Conservation (phyloP, 2,888 invertebrate species). For the Cataglyphis altisquamis region DNA sequence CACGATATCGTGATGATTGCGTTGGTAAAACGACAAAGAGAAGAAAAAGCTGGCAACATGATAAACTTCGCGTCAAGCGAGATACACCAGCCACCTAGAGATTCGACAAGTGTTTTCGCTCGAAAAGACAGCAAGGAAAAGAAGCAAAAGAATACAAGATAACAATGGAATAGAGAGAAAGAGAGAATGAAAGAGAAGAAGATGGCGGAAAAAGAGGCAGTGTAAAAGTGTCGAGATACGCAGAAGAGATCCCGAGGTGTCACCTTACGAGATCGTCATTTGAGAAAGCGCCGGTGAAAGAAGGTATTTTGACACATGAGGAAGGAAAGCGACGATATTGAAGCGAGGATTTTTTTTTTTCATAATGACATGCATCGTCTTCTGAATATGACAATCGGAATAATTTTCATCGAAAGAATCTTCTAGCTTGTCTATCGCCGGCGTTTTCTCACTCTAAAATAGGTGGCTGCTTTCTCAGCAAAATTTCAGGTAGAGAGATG, state of each 20-base stretch:
- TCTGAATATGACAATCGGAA: conserved; percentile 61
- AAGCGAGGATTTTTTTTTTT: conserved; percentile 30
- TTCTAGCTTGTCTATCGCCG: conserved; percentile 53
- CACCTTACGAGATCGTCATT: neutral
- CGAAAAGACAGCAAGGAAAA: neutral
- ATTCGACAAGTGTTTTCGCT: conserved; percentile 69
- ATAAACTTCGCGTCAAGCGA: conserved; percentile 36
- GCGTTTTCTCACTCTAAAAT: conserved; percentile 36
- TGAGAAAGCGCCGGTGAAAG: neutral
- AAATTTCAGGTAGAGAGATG: conserved; percentile 60
- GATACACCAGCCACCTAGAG: conserved; percentile 33
- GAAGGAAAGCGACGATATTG: neutral
- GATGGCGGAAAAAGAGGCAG: conserved; percentile 20
- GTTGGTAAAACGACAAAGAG: conserved; percentile 10
- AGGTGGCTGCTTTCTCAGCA: neutral
- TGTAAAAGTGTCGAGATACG: conserved; percentile 4
- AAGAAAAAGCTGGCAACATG: neutral
- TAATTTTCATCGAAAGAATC: conserved; percentile 52
- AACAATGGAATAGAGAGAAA: conserved; percentile 31
- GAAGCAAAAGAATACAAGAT: conserved; percentile 9
- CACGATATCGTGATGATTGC: neutral
- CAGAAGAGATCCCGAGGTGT: neutral
- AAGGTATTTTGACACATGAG: neutral
- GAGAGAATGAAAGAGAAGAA: conserved; percentile 25
- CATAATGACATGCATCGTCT: conserved; percentile 57